Percentiles rank a stretch among this genome's conserved stretches.
phyloP scores from a whole-genome alignment of 2,113 vertebrate genomes.

The Otus sunia region DNA sequence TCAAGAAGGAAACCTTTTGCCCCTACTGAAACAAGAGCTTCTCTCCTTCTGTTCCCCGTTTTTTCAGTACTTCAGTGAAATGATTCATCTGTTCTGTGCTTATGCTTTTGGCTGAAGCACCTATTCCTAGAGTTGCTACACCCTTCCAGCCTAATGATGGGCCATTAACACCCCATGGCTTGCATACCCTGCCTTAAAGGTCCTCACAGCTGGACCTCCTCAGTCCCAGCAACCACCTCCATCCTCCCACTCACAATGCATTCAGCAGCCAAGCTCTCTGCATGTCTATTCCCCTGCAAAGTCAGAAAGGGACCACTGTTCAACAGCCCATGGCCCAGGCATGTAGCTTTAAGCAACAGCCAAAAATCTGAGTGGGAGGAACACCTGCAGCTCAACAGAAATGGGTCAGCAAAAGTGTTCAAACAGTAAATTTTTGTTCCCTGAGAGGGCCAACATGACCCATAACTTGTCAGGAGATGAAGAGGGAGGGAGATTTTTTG shows the following conservation, averaged over 20 bases:
- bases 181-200: neutral
- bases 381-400: slow-evolving; percentile 28
- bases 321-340: neutral
- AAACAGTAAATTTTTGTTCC: slow-evolving; percentile 2
- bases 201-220: slow-evolving; percentile 36
- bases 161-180: slow-evolving; percentile 26
- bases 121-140: neutral
- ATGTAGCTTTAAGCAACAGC: neutral
- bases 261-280: slow-evolving; percentile 23
- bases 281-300: slow-evolving; percentile 22
- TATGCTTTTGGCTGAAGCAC: slow-evolving; percentile 30
- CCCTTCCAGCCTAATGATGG: neutral
- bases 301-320: neutral
- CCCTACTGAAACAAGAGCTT: neutral
- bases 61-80: neutral
- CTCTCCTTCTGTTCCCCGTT: neutral
- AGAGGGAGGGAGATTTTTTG: neutral
- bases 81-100: neutral
- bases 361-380: slow-evolving; percentile 45
- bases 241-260: neutral
- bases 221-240: neutral
- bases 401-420: slow-evolving; percentile 1
- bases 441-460: neutral
- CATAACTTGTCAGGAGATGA: neutral
- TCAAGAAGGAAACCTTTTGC: neutral